Evolutionary conservation across 2,888 invertebrate species (phyloP).

Genomic region (Apeira syringaria): DNA sequence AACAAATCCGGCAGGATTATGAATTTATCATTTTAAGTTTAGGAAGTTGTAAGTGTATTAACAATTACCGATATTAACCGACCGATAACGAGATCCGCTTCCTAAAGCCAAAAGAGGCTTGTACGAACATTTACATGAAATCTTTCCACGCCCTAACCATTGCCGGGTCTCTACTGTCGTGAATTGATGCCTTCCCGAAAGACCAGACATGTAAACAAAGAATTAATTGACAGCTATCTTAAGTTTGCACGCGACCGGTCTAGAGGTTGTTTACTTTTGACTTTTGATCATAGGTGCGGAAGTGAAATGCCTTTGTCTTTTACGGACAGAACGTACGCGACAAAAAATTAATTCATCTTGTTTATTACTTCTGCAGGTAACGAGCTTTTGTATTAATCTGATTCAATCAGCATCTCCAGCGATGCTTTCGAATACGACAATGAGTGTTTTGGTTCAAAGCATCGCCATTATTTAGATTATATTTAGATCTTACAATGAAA

Average conservation of each 20-base stretch:
- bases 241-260: slow-evolving; percentile 53
- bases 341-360: slow-evolving; percentile 22
- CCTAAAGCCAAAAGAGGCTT: slow-evolving; percentile 53
- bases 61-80: slow-evolving; percentile 60
- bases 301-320: slow-evolving; percentile 71
- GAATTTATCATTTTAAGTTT: slow-evolving; percentile 56
- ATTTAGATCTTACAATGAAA: slow-evolving; percentile 8
- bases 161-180: slow-evolving; percentile 28
- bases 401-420: slow-evolving; percentile 6
- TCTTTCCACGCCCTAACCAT: slow-evolving; percentile 25
- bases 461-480: slow-evolving; percentile 5
- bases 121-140: slow-evolving; percentile 28
- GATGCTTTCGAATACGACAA: slow-evolving; percentile 8
- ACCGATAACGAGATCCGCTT: slow-evolving; percentile 69
- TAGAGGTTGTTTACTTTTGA: slow-evolving; percentile 82
- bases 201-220: slow-evolving; percentile 46
- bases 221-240: slow-evolving; percentile 48
- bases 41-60: slow-evolving; percentile 64
- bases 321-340: slow-evolving; percentile 43
- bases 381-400: slow-evolving; percentile 10
- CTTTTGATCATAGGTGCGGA: slow-evolving; percentile 74
- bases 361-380: slow-evolving; percentile 14
- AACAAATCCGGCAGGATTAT: slow-evolving; percentile 69
- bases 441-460: not conserved
- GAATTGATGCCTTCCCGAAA: slow-evolving; percentile 31